Evolutionary conservation across 2,797 vertebrate species (phyloP).

Genomic region (Furcifer pardalis): DNA sequence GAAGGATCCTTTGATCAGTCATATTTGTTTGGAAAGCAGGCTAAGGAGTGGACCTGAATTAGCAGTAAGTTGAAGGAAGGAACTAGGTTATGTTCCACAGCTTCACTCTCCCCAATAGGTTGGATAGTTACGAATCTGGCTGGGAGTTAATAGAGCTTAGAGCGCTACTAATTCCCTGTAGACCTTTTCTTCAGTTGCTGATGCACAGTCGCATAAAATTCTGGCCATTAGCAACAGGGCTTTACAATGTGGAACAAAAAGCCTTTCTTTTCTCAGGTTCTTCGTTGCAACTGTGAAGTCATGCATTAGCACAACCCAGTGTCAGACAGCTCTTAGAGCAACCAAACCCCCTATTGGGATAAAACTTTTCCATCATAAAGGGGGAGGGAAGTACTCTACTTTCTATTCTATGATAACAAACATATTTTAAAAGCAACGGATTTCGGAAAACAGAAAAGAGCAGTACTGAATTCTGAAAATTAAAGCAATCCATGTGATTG

Average conservation of each 20-base stretch:
- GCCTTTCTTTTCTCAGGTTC: slow-evolving; percentile 10
- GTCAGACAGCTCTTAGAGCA: slow-evolving; percentile 25
- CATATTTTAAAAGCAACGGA: neutral
- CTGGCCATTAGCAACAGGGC: slow-evolving; percentile 18
- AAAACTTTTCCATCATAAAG: slow-evolving; percentile 18
- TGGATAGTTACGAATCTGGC: slow-evolving; percentile 21
- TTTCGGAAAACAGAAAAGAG: neutral
- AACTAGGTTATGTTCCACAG: neutral
- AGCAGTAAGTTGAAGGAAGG: neutral
- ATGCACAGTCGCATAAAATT: slow-evolving; percentile 22
- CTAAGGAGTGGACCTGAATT: neutral
- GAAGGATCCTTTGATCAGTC: too few relatives aligned
- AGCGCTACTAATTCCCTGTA: slow-evolving; percentile 9
- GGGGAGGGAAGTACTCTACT: neutral
- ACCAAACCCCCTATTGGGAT: slow-evolving; percentile 1
- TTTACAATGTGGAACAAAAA: slow-evolving; percentile 30
- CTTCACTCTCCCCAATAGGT: neutral
- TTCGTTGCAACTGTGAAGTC: slow-evolving; percentile 27
- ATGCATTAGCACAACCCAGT: neutral
- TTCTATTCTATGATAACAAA: slow-evolving; percentile 7
- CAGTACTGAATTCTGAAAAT: slow-evolving; percentile 2
- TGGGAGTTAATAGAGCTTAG: slow-evolving; percentile 39
- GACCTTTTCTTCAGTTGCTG: slow-evolving; percentile 19
- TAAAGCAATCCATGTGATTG: neutral
- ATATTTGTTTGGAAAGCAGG: slow-evolving; percentile 14